Percentiles rank a stretch among this genome's conserved stretches.
These are phyloP conservation scores for Sarcophaga caerulescens DNA, from an alignment of 2,888 invertebrate genomes.

Conservation along the genomic window DNA sequence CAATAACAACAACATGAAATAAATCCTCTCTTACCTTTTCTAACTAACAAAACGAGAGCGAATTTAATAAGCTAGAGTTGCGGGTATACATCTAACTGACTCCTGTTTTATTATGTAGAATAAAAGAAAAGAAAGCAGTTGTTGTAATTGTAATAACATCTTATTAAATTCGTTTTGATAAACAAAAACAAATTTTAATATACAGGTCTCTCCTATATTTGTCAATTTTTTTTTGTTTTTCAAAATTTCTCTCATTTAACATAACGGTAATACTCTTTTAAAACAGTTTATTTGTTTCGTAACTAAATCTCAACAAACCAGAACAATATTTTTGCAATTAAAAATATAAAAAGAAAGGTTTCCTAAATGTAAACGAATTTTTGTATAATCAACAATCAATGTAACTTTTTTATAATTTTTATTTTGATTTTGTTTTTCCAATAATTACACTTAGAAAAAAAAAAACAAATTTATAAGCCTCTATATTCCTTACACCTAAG, in stretches of 20 bases:
- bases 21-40: conserved; percentile 19
- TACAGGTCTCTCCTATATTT: conserved; percentile 35
- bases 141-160: no score
- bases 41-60: no score
- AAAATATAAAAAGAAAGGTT: conserved; percentile 51
- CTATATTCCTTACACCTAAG: background rate
- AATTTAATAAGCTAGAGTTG: no score
- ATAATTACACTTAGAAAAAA: background rate
- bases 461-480: conserved; percentile 19
- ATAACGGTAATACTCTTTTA: background rate
- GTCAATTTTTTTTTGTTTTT: background rate
- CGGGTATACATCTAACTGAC: no score
- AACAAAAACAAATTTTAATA: background rate
- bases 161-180: no score
- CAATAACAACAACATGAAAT: conserved; percentile 32
- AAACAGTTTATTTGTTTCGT: background rate
- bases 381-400: conserved; percentile 46
- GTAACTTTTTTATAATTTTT: conserved; percentile 24
- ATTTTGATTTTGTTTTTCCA: conserved; percentile 17
- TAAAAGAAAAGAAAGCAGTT: background rate
- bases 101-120: background rate
- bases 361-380: conserved; percentile 69
- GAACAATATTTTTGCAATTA: conserved; percentile 43
- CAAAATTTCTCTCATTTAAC: background rate
- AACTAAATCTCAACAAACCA: background rate